Percentiles rank a stretch among this genome's conserved stretches.
Evolutionary conservation across 2,888 invertebrate species (phyloP).

Genomic region (Apotomis capreana): DNA sequence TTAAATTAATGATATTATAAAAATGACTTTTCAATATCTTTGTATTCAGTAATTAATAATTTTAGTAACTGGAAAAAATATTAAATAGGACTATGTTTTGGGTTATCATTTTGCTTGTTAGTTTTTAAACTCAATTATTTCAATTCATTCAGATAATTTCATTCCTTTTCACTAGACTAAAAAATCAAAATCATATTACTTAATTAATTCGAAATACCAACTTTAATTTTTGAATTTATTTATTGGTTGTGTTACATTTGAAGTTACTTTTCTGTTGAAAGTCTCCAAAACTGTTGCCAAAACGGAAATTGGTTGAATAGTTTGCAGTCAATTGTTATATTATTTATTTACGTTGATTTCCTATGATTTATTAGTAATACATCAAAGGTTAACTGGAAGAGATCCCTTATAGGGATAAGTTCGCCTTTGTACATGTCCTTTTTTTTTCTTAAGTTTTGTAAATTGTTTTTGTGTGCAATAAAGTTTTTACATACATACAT

Average conservation of each 20-base stretch:
- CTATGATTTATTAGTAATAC: constrained; percentile 14
- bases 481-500: too few relatives aligned
- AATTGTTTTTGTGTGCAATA: too few relatives aligned
- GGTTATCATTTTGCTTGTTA: neutral
- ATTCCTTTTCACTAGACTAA: neutral
- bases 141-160: neutral
- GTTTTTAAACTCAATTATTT: neutral
- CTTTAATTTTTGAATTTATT: constrained; percentile 3
- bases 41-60: too few relatives aligned
- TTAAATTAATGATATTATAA: too few relatives aligned
- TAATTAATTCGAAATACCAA: too few relatives aligned
- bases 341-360: constrained; percentile 41
- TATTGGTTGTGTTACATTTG: constrained; percentile 32
- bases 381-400: too few relatives aligned
- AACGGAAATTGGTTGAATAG: neutral
- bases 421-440: too few relatives aligned
- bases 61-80: too few relatives aligned
- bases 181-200: neutral
- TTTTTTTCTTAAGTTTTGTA: too few relatives aligned
- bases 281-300: neutral
- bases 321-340: constrained; percentile 42
- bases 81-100: too few relatives aligned
- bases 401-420: too few relatives aligned
- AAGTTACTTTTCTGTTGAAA: constrained; percentile 21
- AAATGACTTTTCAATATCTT: too few relatives aligned